Conservation (phyloP, 2,797 vertebrate species). For the Pseudopleuronectes americanus region DNA sequence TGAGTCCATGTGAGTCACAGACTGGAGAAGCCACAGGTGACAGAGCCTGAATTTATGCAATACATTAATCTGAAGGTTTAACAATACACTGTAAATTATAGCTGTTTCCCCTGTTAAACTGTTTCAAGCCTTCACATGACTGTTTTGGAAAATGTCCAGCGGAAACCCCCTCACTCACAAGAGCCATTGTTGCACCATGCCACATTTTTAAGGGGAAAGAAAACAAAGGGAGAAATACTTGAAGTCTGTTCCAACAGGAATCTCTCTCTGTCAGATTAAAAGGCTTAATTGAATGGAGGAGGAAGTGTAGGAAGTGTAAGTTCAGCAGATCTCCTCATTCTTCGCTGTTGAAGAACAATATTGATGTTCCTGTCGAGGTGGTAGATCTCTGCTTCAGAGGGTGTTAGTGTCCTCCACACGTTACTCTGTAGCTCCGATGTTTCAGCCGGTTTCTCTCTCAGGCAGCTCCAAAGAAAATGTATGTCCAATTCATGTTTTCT, state of each 20-base stretch:
- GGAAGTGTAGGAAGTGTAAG: conserved; percentile 82
- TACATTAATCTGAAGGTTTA: neutral
- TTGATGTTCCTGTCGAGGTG: conserved; percentile 72
- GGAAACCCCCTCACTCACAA: conserved; percentile 11
- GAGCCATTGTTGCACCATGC: conserved; percentile 67
- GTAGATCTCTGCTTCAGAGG: conserved; percentile 56
- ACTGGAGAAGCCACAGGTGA: conserved; percentile 26
- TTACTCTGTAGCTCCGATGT: conserved; percentile 13
- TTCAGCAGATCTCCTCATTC: conserved; percentile 65
- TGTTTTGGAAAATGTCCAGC: conserved; percentile 1
- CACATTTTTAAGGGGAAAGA: conserved; percentile 39
- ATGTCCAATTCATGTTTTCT: conserved; percentile 30
- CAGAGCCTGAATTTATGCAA: neutral
- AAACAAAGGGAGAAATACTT: conserved; percentile 63
- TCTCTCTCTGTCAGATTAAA: conserved; percentile 77
- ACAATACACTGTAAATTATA: neutral
- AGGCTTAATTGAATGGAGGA: conserved; percentile 80
- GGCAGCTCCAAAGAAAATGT: conserved; percentile 19
- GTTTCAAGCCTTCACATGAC: conserved; percentile 2
- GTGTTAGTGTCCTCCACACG: conserved; percentile 24
- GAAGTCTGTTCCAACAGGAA: conserved; percentile 74
- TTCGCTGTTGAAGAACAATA: conserved; percentile 68
- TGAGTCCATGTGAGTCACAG: conserved; percentile 16
- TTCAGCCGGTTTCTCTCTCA: conserved; percentile 29
- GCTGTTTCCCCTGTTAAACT: neutral